Percentiles rank a stretch among this genome's conserved stretches.
Conservation (phyloP, 2,113 vertebrate species). For the Heliornis fulica region DNA sequence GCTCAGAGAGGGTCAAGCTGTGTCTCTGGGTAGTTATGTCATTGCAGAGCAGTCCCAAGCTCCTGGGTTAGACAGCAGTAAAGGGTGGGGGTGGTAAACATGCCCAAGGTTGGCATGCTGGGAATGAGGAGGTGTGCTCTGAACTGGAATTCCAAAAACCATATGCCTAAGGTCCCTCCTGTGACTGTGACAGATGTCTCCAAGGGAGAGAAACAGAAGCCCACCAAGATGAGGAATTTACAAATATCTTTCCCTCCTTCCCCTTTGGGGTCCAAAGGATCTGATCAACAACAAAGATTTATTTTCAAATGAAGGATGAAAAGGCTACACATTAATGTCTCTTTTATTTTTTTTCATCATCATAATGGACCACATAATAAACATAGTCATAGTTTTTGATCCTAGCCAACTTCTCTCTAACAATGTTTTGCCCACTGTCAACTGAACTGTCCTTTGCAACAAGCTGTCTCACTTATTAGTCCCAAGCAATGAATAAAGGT, state of each 20-base stretch:
- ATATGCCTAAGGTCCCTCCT: not conserved
- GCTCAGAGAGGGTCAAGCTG: not conserved
- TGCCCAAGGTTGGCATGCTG: not conserved
- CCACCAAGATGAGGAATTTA: not conserved
- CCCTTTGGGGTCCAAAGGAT: not conserved
- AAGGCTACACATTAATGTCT: not conserved
- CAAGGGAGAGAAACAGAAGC: not conserved
- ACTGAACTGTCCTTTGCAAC: constrained; percentile 2
- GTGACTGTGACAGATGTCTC: not conserved
- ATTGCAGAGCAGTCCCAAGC: not conserved
- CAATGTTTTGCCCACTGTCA: not conserved
- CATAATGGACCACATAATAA: not conserved
- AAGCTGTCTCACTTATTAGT: not conserved
- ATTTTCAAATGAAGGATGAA: not conserved
- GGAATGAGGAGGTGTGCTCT: not conserved
- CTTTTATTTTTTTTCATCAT: not conserved
- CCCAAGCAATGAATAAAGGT: constrained; percentile 49
- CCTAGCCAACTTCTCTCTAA: not conserved
- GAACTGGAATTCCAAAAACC: accelerated
- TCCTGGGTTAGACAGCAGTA: not conserved
- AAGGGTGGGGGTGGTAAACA: not conserved
- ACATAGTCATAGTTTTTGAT: not conserved
- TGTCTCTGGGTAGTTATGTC: not conserved
- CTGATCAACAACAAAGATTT: not conserved
- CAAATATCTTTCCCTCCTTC: not conserved